Evolutionary conservation across 2,888 invertebrate species (phyloP).

Genomic region (Zaprionus obscuricornis): DNA sequence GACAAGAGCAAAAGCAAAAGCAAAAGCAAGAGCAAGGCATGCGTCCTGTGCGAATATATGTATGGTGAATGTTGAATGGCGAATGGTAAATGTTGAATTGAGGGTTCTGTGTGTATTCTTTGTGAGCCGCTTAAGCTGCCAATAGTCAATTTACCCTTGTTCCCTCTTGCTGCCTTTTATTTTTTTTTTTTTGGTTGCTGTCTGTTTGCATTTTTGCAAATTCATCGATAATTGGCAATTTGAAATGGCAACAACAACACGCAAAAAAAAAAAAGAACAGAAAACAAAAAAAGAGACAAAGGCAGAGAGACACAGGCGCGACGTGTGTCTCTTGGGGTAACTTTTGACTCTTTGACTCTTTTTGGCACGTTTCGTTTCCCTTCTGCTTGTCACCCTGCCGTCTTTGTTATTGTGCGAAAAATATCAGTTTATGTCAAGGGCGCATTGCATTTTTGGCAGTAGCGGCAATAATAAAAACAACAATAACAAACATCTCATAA

Average conservation of each 20-base stretch:
- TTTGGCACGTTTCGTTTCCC: constrained; percentile 43
- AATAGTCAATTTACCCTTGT: constrained; percentile 48
- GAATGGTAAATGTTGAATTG: too few species aligned
- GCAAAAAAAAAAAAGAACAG: too few species aligned
- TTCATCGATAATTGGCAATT: constrained; percentile 80
- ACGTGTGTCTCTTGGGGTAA: constrained; percentile 51
- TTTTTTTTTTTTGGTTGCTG: constrained; percentile 11
- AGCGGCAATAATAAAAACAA: constrained; percentile 31
- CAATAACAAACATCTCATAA: constrained; percentile 58
- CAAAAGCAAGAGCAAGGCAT: constrained; percentile 9
- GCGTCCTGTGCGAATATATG: constrained; percentile 12
- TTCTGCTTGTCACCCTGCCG: constrained; percentile 1
- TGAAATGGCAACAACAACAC: constrained; percentile 72
- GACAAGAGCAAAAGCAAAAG: constrained; percentile 12
- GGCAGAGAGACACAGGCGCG: constrained; percentile 40
- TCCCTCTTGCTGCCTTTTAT: constrained; percentile 1
- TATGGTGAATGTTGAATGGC: constrained; percentile 20
- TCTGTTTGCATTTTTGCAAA: constrained; percentile 75
- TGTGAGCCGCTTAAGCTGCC: constrained; percentile 66
- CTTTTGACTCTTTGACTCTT: constrained; percentile 58
- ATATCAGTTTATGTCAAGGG: constrained; percentile 62
- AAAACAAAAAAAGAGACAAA: constrained; percentile 14
- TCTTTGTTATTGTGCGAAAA: too few species aligned
- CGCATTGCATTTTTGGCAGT: constrained; percentile 56
- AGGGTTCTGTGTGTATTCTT: too few species aligned